Evolutionary conservation across 2,797 vertebrate genomes (phyloP).

Genomic region (Urosaurus nigricauda): DNA sequence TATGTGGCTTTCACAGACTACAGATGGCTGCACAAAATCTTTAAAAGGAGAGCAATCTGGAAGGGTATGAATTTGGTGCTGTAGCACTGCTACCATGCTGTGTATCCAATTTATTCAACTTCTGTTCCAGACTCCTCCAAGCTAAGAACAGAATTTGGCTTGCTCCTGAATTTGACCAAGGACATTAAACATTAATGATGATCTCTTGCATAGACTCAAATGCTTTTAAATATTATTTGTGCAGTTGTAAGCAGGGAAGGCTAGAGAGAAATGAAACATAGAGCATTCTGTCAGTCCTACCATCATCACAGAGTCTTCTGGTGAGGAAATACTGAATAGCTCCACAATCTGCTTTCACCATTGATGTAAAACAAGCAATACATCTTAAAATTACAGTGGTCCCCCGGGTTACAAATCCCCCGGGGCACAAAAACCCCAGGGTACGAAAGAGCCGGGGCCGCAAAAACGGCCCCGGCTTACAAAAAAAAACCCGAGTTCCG

Average conservation of each 20-base stretch:
- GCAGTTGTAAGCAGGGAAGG: not conserved
- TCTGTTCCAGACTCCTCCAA: constrained; percentile 22
- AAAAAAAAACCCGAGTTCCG: too few relatives aligned
- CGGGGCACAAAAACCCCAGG: too few relatives aligned
- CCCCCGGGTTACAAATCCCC: too few relatives aligned
- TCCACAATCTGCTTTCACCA: too few relatives aligned
- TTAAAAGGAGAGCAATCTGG: constrained; percentile 47
- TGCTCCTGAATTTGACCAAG: not conserved
- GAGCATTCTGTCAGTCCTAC: not conserved
- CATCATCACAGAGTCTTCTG: too few relatives aligned
- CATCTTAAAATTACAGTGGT: too few relatives aligned
- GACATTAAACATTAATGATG: not conserved
- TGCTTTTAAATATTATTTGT: not conserved
- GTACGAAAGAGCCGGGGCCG: too few relatives aligned
- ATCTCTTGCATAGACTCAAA: not conserved
- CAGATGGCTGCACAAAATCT: constrained; percentile 54
- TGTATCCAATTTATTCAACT: constrained; percentile 13
- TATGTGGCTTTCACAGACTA: constrained; percentile 38
- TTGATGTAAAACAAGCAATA: too few relatives aligned
- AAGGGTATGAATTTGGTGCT: constrained; percentile 40
- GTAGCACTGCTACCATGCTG: constrained; percentile 19
- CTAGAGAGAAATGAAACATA: not conserved
- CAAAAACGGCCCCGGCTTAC: too few relatives aligned
- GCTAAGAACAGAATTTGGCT: constrained; percentile 9
- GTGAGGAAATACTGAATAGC: too few relatives aligned